Evolutionary conservation across 2,797 vertebrate species (phyloP), one percentile per base, ranked within the genome.

Genomic region (Tenualosa ilisha): DNA sequence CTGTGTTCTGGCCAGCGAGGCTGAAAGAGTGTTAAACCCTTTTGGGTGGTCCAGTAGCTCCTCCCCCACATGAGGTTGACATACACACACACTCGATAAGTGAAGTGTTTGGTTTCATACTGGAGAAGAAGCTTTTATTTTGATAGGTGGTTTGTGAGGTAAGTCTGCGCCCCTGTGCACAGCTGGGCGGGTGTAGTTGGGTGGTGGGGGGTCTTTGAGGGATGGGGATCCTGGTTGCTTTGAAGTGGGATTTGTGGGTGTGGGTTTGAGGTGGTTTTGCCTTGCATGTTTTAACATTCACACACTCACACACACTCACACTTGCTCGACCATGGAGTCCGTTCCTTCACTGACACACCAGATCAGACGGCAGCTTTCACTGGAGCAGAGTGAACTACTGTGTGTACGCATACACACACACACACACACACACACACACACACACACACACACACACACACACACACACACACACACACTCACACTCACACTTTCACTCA

Each of bases 371-470:
- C 61, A 0, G 7, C 24, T 65, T 65, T 3, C 61, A 31, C 61
- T 26, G n/a, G 61, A 68, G 61, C 22, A 61, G 20, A 61, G 50
- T 51, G 50, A 51, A 51, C 50, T 51, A 68, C 63, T 49, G 26
- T 26, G 26, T 12, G 12, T 8, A 68, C 63, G 12, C 26, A 68
- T n/a, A n/a, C 61, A 65, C 61, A 65, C 65, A 72, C 65, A 72
- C 26, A 37, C 26, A 37, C 9, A 72, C 65, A 72, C 72, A 75
- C 68, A 75, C 37, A 75, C 65, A 68, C 63, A 68, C 61, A 63
- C 59, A 63, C 59, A 63, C 59, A 63, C 56, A 20, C 56, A 61
- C 56, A 61, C 65, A 72, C 72, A 68, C 63, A 31, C 26, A 68
- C 61, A n/a, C 61, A 65, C 61, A 65, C 65, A 72, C 65, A 72